A percentile compares a stretch with the other conserved stretches of the same genome.
phyloP scores from a whole-genome alignment of 2,888 invertebrate species.

The Mycogona germanica region DNA sequence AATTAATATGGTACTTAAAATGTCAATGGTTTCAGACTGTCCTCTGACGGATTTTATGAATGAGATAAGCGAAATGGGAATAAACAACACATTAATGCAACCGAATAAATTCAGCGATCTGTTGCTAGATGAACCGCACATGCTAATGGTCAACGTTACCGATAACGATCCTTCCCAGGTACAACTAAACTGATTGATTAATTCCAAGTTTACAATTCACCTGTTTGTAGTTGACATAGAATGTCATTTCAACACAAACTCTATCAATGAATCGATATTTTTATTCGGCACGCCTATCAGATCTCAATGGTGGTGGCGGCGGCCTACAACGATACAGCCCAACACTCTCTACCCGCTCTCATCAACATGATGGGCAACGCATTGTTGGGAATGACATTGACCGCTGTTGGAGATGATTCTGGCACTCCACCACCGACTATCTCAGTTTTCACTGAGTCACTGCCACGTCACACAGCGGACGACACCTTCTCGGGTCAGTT shows the following conservation, averaged over 20 bases:
- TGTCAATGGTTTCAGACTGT: no score
- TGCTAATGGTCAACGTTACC: constrained; percentile 14
- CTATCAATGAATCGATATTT: no score
- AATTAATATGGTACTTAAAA: no score
- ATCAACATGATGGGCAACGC: constrained; percentile 58
- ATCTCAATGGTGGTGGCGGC: constrained; percentile 28
- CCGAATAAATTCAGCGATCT: constrained; percentile 3
- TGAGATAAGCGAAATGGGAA: no score
- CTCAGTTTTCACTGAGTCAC: not conserved
- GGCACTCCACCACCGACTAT: not conserved
- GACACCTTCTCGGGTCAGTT: constrained; percentile 37
- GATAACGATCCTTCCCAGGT: no score
- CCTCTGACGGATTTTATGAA: no score
- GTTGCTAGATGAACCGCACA: constrained; percentile 14
- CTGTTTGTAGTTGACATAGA: no score
- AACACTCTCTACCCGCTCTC: constrained; percentile 63
- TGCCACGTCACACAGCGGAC: constrained; percentile 61
- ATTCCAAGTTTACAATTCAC: no score
- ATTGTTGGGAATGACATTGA: constrained; percentile 29
- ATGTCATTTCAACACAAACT: no score
- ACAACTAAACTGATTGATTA: no score
- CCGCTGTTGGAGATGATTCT: not conserved
- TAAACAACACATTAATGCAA: no score
- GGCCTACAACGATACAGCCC: constrained; percentile 63
- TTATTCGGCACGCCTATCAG: no score